Base-by-base conservation (phyloP, 2,888 invertebrate species). In the Strigamia crassipes region DNA sequence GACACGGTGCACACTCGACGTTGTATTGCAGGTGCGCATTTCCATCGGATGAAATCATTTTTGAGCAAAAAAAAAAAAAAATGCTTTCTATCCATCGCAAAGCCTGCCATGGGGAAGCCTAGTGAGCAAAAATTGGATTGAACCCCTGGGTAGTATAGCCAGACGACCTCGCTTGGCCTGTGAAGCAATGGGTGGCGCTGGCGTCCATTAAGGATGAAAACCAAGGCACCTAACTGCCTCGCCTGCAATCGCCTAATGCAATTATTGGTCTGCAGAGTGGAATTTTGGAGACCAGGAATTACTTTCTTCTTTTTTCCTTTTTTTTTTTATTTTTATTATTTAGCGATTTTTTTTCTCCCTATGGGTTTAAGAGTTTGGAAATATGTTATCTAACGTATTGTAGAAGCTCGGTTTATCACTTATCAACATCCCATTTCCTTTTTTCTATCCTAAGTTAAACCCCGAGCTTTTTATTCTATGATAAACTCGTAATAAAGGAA, bases 151-250 rank as follows among this genome's bases (percentile, higher is more conserved):
- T 61, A 61, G 61, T 21, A 61, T 61, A 61, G 61, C 61, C 18
- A 61, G 23, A 23, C 61, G 61, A 61, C 61, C 61, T 61, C 61
- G 61, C 61, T 23, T 61, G 61, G 61, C 61, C 61, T 61, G 61
- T 61, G 61, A 61, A 61, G 61, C 61, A 61, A 61, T 61, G 61
- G 61, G 61, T 61, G 61, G 61, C 61, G 61, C 61, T 61, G 61
- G 61, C 61, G 61, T 61, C 61, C 61, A 61, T 61, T 61, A 61
- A 61, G 61, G 61, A 61, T 61, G 61, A 61, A 61, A 61, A 61
- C 61, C 61, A 61, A 61, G 61, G 61, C 61, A 61, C 61, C 61
- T 61, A 61, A 61, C 61, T 61, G 61, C 61, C 61, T 21, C 18
- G 61, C 18, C 21, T 61, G 61, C 61, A 61, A 61, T 61, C 61